Evolutionary conservation across 2,888 invertebrate species (phyloP).

Genomic region (Ichneumon xanthorius): DNA sequence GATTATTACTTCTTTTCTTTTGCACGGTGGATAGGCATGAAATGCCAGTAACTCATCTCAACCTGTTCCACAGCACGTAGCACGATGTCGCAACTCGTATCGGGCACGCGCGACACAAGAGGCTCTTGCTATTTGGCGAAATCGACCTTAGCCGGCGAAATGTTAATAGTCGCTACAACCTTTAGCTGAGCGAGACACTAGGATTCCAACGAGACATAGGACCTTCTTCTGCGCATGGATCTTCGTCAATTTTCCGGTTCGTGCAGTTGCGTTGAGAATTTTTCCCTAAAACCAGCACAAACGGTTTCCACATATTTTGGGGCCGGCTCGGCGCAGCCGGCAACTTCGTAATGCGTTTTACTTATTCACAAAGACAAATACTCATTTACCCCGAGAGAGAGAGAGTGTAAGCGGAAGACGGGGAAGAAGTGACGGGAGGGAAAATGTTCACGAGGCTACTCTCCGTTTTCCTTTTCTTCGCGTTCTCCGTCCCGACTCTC

Average conservation of each 20-base stretch:
- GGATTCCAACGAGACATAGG: background rate
- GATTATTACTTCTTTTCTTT: background rate
- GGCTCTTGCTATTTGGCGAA: conserved; percentile 12
- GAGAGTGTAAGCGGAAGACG: background rate
- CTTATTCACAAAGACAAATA: conserved; percentile 85
- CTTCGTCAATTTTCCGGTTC: conserved; percentile 4
- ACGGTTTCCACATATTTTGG: conserved; percentile 21
- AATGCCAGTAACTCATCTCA: conserved; percentile 1
- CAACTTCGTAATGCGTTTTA: conserved; percentile 83
- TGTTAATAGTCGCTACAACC: conserved; percentile 33
- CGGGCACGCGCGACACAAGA: background rate
- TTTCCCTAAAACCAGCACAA: background rate
- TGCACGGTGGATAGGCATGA: conserved; percentile 16
- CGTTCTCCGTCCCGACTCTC: conserved; percentile 44
- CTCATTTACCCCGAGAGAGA: conserved; percentile 76
- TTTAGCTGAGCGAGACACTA: conserved; percentile 15
- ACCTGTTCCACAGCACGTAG: background rate
- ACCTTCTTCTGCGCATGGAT: background rate
- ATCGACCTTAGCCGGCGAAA: conserved; percentile 29
- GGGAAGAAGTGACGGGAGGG: background rate
- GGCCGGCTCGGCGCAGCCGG: conserved; percentile 56
- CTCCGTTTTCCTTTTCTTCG: conserved; percentile 41
- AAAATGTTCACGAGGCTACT: conserved; percentile 70
- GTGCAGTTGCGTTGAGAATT: conserved; percentile 5
- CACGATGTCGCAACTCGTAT: background rate